phyloP scores from a whole-genome alignment of 2,113 vertebrate genomes.

The Sakesphorus luctuosus region DNA sequence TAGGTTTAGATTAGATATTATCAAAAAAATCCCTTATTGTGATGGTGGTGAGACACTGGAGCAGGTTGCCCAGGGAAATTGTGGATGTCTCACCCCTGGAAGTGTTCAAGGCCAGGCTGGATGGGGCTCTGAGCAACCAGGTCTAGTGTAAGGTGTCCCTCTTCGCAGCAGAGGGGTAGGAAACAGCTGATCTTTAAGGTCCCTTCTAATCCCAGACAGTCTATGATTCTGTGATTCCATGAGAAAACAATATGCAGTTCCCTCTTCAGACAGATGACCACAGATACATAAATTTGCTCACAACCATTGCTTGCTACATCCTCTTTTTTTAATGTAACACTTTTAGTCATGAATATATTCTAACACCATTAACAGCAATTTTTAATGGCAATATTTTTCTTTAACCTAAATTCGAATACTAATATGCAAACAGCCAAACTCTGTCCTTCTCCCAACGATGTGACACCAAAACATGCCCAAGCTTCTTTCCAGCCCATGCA shows the following conservation, averaged over 20 bases:
- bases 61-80: not conserved
- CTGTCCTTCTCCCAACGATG: not conserved
- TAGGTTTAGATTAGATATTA: not conserved
- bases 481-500: not conserved
- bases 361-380: not conserved
- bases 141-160: not conserved
- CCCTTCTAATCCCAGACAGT: not conserved
- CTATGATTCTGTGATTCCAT: not conserved
- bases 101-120: too few relatives aligned
- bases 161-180: accelerated
- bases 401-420: not conserved
- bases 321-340: not conserved
- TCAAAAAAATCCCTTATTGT: not conserved
- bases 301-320: not conserved
- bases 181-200: not conserved
- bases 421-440: not conserved
- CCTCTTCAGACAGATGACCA: not conserved
- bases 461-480: not conserved
- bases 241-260: not conserved
- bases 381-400: not conserved
- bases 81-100: too few relatives aligned
- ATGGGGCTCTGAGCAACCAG: not conserved
- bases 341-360: not conserved
- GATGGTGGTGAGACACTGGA: not conserved
- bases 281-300: not conserved